A percentile compares a stretch with the other conserved stretches of the same genome.
phyloP scores from a whole-genome alignment of 2,797 vertebrate species.

The Gallirallus australis region DNA sequence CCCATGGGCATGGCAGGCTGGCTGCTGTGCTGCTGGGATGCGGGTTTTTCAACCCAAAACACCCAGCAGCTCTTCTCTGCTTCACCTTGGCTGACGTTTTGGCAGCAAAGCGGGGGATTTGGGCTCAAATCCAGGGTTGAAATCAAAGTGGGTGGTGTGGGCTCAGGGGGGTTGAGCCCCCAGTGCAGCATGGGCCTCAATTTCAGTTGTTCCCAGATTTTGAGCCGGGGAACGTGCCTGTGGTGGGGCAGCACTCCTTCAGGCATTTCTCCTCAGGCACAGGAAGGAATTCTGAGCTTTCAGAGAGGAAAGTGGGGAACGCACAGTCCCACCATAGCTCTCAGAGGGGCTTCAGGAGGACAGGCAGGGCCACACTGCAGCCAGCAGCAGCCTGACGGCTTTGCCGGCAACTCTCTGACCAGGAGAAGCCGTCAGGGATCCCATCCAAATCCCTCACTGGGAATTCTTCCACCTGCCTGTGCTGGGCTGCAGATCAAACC shows the following conservation, averaged over 20 bases:
- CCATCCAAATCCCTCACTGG: neutral
- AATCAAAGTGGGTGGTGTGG: neutral
- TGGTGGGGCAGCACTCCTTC: neutral
- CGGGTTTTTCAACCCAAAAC: neutral
- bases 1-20: neutral
- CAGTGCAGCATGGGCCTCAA: neutral
- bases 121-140: neutral
- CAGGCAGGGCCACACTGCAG: accelerated
- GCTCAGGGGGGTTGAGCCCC: neutral
- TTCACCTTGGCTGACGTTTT: neutral
- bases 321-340: accelerated
- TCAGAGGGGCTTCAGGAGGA: neutral
- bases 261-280: accelerated
- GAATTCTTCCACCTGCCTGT: neutral
- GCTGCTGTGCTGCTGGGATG: neutral
- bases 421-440: neutral
- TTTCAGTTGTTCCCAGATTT: neutral
- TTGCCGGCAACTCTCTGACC: neutral
- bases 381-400: accelerated
- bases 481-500: conserved; percentile 36
- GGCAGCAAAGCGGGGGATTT: neutral
- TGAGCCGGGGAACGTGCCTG: neutral
- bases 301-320: neutral
- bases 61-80: neutral
- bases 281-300: neutral